Conservation (phyloP, 1,140 invertebrate species). For the Bombus affinis region DNA sequence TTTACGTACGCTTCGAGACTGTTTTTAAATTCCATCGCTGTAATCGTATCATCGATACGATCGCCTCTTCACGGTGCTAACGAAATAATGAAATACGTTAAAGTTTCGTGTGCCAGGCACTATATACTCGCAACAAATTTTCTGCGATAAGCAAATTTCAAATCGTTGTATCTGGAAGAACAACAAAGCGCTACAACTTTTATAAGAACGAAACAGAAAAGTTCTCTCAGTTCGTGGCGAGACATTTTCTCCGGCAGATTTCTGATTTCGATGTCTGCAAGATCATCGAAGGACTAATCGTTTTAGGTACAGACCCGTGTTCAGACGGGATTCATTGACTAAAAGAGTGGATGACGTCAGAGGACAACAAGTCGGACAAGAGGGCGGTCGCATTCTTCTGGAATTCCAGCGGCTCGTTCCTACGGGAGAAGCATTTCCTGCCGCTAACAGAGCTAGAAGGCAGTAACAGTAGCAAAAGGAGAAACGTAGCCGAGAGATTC, state of each 20-base stretch:
- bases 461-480: slow-evolving; percentile 31
- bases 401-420: slow-evolving; percentile 68
- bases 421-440: slow-evolving; percentile 70
- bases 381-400: slow-evolving; percentile 69
- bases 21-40: too few species aligned
- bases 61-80: too few species aligned
- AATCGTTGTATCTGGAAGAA: too few species aligned
- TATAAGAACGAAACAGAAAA: too few species aligned
- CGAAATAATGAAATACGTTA: too few species aligned
- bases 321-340: slow-evolving; percentile 64
- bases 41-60: too few species aligned
- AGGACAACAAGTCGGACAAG: slow-evolving; percentile 54
- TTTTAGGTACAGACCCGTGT: slow-evolving; percentile 32
- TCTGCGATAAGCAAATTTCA: too few species aligned
- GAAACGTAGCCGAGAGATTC: slow-evolving; percentile 44
- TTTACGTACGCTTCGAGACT: too few species aligned
- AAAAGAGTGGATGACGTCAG: slow-evolving; percentile 70
- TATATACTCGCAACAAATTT: too few species aligned
- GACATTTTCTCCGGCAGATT: neutral
- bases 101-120: too few species aligned
- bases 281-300: slow-evolving; percentile 36
- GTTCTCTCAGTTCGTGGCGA: neutral
- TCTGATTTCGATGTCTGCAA: neutral
- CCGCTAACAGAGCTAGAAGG: slow-evolving; percentile 47
- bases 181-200: too few species aligned